Percentiles rank a stretch among this genome's conserved stretches.
Conservation (phyloP, 1,140 invertebrate genomes). For the Drosophila mauritiana region DNA sequence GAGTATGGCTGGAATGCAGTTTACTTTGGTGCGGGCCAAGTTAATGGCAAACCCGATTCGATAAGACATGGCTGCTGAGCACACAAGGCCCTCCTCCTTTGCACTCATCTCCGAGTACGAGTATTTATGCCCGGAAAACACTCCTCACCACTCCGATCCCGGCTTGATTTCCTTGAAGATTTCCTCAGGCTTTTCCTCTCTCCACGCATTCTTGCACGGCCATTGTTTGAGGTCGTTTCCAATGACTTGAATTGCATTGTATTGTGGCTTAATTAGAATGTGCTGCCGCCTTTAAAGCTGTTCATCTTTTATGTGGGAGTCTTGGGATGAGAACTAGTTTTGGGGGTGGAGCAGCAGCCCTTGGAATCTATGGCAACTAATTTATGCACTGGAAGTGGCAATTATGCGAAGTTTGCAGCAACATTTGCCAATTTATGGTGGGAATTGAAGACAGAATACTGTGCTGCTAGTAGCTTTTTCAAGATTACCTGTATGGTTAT, state of each 20-base stretch:
- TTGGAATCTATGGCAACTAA: constrained; percentile 1
- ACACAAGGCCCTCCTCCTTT: constrained; percentile 30
- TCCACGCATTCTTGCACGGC: constrained; percentile 40
- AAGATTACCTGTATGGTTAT: background rate
- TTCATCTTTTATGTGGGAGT: constrained; percentile 61
- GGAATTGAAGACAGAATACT: background rate
- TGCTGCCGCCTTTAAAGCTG: constrained; percentile 18
- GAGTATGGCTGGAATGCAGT: constrained; percentile 69
- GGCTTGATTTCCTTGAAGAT: constrained; percentile 11
- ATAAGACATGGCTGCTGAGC: constrained; percentile 71
- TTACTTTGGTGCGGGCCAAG: constrained; percentile 53
- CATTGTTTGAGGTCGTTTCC: constrained; percentile 65
- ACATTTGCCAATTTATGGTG: background rate
- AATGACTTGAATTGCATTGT: constrained; percentile 59
- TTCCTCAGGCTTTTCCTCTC: constrained; percentile 20
- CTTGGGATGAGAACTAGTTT: constrained; percentile 2
- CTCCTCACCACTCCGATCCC: background rate
- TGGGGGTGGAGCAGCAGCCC: background rate
- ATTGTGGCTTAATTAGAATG: constrained; percentile 67
- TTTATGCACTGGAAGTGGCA: constrained; percentile 17
- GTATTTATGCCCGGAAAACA: constrained; percentile 21
- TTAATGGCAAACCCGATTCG: constrained; percentile 71
- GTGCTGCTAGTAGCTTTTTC: background rate
- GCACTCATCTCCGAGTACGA: constrained; percentile 6
- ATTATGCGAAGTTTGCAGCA: constrained; percentile 2